Percentiles rank a stretch among this genome's conserved stretches.
These are phyloP conservation scores for Megathymus violae DNA, from an alignment of 1,140 invertebrate species.

Conservation along the genomic window DNA sequence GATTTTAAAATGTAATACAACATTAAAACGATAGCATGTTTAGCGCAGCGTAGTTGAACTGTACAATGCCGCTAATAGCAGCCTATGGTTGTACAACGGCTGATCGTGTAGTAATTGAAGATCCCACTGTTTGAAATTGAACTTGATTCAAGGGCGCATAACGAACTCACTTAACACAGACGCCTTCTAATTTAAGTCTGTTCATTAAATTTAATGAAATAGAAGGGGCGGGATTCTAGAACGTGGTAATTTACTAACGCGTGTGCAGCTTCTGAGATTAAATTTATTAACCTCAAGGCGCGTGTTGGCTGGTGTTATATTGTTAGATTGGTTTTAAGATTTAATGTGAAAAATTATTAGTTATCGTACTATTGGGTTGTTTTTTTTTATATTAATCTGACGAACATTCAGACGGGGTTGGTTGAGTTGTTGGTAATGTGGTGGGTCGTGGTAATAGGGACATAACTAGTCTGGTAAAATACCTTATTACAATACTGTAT, in stretches of 20 bases:
- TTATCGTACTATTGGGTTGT: too few relatives aligned
- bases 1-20: too few relatives aligned
- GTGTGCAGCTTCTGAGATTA: slow-evolving; percentile 8
- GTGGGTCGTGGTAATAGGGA: too few relatives aligned
- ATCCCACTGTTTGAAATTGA: slow-evolving; percentile 40
- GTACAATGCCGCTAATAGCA: slow-evolving; percentile 43
- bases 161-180: slow-evolving; percentile 7
- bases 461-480: too few relatives aligned
- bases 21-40: too few relatives aligned
- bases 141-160: slow-evolving; percentile 38
- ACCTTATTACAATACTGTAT: too few relatives aligned
- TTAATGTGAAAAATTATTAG: slow-evolving; percentile 15
- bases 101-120: slow-evolving; percentile 28
- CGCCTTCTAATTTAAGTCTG: slow-evolving; percentile 21
- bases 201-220: slow-evolving; percentile 29
- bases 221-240: slow-evolving; percentile 19
- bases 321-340: slow-evolving; percentile 10
- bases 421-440: too few relatives aligned
- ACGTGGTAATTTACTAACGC: slow-evolving; percentile 28
- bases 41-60: too few relatives aligned
- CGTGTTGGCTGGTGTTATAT: slow-evolving; percentile 10
- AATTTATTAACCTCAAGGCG: slow-evolving; percentile 19
- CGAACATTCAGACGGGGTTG: too few relatives aligned
- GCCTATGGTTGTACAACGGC: slow-evolving; percentile 23
- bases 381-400: too few relatives aligned